These are phyloP conservation scores for Catharus minimus DNA, from an alignment of 2,113 vertebrate genomes.

Conservation along the genomic window DNA sequence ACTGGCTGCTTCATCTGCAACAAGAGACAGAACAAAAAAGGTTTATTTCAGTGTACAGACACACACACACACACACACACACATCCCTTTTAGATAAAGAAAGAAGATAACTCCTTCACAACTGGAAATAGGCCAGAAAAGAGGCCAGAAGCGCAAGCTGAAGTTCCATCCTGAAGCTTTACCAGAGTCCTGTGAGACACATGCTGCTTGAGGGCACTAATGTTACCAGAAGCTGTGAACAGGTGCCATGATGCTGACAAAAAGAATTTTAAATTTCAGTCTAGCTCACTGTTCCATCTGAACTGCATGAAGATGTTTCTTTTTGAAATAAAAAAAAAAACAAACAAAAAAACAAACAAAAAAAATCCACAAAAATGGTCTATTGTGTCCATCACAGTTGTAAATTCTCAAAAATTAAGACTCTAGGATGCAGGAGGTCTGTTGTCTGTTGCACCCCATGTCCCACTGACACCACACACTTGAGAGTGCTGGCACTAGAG, in stretches of 20 bases:
- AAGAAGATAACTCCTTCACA: background rate
- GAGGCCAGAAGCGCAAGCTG: background rate
- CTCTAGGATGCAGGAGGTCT: background rate
- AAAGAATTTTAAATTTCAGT: background rate
- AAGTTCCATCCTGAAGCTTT: background rate
- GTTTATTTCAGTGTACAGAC: background rate
- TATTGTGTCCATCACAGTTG: background rate
- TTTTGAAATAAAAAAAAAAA: background rate
- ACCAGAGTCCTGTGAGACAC: background rate
- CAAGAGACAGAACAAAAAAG: background rate
- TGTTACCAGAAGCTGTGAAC: background rate
- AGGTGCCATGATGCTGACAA: background rate
- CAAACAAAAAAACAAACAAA: too few species aligned
- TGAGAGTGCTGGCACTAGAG: background rate
- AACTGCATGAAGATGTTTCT: rapidly evolving
- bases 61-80: background rate
- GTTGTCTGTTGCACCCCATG: too few species aligned
- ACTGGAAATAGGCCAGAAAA: background rate
- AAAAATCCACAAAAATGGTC: background rate
- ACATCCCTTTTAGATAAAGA: background rate
- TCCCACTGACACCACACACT: background rate
- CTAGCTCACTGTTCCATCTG: background rate
- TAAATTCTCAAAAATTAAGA: background rate
- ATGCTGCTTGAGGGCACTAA: background rate
- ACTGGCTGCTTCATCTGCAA: slow-evolving; percentile 90